phyloP scores from a whole-genome alignment of 2,797 vertebrate species.

The Rhyacichthys aspro region DNA sequence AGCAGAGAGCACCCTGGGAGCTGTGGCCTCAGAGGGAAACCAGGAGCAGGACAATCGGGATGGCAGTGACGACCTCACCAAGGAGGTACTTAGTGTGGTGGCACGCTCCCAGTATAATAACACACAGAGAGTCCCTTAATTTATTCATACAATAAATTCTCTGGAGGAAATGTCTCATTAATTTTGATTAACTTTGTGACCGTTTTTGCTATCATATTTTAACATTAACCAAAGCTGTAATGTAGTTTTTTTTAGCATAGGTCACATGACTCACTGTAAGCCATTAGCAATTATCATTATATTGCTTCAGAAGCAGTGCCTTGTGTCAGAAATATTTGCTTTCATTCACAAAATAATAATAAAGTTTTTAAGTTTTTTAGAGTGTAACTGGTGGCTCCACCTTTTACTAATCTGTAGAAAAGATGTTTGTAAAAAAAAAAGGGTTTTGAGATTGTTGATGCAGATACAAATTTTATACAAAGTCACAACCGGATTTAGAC shows the following conservation, averaged over 20 bases:
- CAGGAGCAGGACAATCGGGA: conserved; percentile 80
- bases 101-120: not conserved
- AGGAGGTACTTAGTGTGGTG: conserved; percentile 86
- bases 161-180: no score
- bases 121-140: no score
- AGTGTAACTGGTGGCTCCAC: no score
- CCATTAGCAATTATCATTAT: not conserved
- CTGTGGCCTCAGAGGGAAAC: conserved; percentile 89
- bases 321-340: no score
- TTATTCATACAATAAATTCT: no score
- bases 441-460: not conserved
- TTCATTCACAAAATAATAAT: no score
- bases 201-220: no score
- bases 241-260: not conserved
- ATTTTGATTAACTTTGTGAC: no score
- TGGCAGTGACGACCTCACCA: conserved; percentile 91
- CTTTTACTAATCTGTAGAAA: no score
- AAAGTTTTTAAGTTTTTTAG: no score
- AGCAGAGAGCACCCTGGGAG: conserved; percentile 89
- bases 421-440: not conserved
- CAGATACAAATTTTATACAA: conserved; percentile 27
- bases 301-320: not conserved
- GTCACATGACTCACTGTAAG: not conserved
- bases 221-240: no score
- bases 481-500: conserved; percentile 32